These are phyloP conservation scores for Trachelus tabidus DNA, from an alignment of 2,888 invertebrate genomes.

Conservation along the genomic window DNA sequence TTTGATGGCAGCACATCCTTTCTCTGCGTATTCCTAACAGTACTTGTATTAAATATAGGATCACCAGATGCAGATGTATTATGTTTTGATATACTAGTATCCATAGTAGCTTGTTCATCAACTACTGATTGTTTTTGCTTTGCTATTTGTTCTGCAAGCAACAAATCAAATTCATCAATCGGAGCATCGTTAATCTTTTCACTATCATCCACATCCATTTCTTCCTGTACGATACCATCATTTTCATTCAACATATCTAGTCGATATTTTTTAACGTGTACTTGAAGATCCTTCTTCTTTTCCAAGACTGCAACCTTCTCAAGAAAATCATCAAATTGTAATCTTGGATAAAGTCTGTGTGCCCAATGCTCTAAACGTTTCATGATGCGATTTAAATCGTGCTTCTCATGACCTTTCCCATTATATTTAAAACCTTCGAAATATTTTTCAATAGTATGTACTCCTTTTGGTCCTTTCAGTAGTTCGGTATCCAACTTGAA, in stretches of 20 bases:
- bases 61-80: not conserved
- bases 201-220: constrained; percentile 56
- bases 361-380: constrained; percentile 93
- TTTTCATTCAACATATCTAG: constrained; percentile 69
- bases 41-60: not conserved
- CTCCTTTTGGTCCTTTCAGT: constrained; percentile 82
- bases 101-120: not conserved
- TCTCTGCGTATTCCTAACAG: constrained; percentile 8
- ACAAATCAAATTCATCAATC: constrained; percentile 74
- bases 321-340: constrained; percentile 87
- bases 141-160: constrained; percentile 75
- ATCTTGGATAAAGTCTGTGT: constrained; percentile 90
- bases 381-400: constrained; percentile 84
- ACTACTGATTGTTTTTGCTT: constrained; percentile 43
- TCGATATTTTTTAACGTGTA: constrained; percentile 75
- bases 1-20: not conserved
- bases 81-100: constrained; percentile 6
- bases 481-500: constrained; percentile 77
- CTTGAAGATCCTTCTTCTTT: constrained; percentile 81
- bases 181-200: constrained; percentile 66
- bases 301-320: constrained; percentile 85
- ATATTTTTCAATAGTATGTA: constrained; percentile 81
- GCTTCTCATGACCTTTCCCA: constrained; percentile 85
- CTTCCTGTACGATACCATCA: constrained; percentile 27
- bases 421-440: constrained; percentile 85